phyloP scores from a whole-genome alignment of 2,113 vertebrate genomes.

The Triplophysa rosa region DNA sequence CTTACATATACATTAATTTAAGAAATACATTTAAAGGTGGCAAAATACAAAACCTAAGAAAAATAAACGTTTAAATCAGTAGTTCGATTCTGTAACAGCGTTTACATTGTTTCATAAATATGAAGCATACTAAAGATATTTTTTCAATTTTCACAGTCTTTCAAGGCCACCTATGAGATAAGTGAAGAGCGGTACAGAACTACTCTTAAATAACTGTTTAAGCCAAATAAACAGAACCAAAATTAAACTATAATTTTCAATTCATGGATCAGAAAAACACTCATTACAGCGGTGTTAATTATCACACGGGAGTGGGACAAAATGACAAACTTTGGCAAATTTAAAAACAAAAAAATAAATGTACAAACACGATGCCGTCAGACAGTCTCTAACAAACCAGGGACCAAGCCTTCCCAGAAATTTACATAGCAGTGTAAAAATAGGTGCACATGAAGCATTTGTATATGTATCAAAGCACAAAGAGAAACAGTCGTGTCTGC shows the following conservation, averaged over 20 bases:
- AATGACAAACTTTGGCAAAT: constrained; percentile 33
- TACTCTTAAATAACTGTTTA: background rate
- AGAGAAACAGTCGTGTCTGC: constrained; percentile 13
- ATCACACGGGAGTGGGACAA: background rate
- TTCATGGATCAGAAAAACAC: background rate
- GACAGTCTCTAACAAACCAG: background rate
- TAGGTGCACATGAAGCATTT: constrained; percentile 37
- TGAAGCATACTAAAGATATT: background rate
- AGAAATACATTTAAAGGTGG: background rate
- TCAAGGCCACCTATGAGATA: constrained; percentile 26
- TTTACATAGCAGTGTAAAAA: constrained; percentile 41
- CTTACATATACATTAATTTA: background rate
- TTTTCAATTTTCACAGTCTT: constrained; percentile 20
- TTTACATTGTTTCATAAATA: background rate
- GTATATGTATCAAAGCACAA: constrained; percentile 34
- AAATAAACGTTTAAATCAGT: constrained; percentile 26
- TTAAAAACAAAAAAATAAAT: constrained; percentile 7
- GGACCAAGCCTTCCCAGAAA: constrained; percentile 9
- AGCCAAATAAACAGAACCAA: constrained; percentile 14
- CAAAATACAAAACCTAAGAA: constrained; percentile 17
- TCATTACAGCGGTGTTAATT: too few species aligned
- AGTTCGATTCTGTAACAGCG: constrained; percentile 13
- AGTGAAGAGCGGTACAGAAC: background rate
- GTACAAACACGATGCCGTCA: background rate
- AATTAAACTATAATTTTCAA: background rate